Evolutionary conservation across 1,140 invertebrate genomes (phyloP), one percentile per base, ranked within the genome.

Genomic region (Camponotus floridanus): DNA sequence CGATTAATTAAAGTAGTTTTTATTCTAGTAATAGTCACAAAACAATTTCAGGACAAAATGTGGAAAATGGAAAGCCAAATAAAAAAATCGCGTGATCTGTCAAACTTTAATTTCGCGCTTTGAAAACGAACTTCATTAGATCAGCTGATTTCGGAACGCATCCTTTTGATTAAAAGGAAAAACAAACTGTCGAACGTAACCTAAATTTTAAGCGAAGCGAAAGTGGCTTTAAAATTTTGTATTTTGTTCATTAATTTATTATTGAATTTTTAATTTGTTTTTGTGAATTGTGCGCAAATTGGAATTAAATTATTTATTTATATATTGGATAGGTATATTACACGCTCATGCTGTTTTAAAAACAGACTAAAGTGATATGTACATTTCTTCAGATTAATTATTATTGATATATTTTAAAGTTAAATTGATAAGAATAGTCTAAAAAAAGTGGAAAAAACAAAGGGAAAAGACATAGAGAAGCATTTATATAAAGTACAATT

Each of bases 61-160:
- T 18, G 15, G 15, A 51, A 18, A 51, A 1, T 18, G 15, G 15
- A 51, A 18, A 51, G 4, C 6, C 15, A 51, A 51, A 51, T 51
- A 9, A 45, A 45, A 45, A 26, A 45, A 26, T 26, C 26, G 26
- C 26, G 26, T 26, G 26, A 26, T 26, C 26, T 26, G 26, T 26
- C 26, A 26, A 26, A 26, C 26, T 8, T 13, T 33, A 39, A 62
- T 31, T 64, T 64, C 26, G 26, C 59, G 59, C 61, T 64, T 6
- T 62, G 26, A 64, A 64, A 64, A 62, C 31, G 26, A 26, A 13
- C 61, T 64, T 9, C 55, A 51, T 39, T 21, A 21, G 6, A 74
- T 74, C 73, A 76, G 55, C 73, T 76, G 73, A 59, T 76, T 76
- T 61, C 13, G 15, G 55, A 74, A 61, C 73, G 31, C 21, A 42